Percentiles rank a stretch among this genome's conserved stretches.
These are phyloP conservation scores for Zaprionus gabonicus DNA, from an alignment of 1,140 invertebrate species.

Conservation along the genomic window DNA sequence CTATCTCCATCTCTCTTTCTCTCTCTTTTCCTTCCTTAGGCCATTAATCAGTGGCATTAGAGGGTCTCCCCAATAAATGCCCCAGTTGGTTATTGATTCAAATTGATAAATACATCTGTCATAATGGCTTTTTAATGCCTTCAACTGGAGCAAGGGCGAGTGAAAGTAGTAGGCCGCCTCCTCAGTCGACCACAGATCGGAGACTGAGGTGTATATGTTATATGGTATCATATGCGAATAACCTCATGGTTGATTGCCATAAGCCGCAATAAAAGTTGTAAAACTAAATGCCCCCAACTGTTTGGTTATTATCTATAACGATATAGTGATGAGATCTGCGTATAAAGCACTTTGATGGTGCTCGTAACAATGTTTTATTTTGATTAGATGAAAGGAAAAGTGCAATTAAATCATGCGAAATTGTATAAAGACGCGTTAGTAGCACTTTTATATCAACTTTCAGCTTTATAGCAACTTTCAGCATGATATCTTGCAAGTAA, in stretches of 20 bases:
- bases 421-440: neutral
- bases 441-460: neutral
- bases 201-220: neutral
- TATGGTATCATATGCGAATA: slow-evolving; percentile 40
- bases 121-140: slow-evolving; percentile 38
- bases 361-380: neutral
- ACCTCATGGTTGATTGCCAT: slow-evolving; percentile 39
- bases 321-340: slow-evolving; percentile 1
- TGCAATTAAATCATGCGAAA: neutral
- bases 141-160: slow-evolving; percentile 46
- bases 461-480: neutral
- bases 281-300: slow-evolving; percentile 10
- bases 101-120: slow-evolving; percentile 37
- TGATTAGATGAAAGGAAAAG: neutral
- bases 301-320: neutral
- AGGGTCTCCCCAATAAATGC: slow-evolving; percentile 27
- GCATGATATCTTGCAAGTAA: neutral
- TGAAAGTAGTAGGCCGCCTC: slow-evolving; percentile 34
- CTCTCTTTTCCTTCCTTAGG: neutral
- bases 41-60: slow-evolving; percentile 56
- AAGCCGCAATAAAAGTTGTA: slow-evolving; percentile 56
- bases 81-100: slow-evolving; percentile 43
- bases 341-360: neutral
- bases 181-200: neutral
- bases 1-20: neutral